phyloP scores from a whole-genome alignment of 2,113 vertebrate genomes.

The Callorhinus ursinus region DNA sequence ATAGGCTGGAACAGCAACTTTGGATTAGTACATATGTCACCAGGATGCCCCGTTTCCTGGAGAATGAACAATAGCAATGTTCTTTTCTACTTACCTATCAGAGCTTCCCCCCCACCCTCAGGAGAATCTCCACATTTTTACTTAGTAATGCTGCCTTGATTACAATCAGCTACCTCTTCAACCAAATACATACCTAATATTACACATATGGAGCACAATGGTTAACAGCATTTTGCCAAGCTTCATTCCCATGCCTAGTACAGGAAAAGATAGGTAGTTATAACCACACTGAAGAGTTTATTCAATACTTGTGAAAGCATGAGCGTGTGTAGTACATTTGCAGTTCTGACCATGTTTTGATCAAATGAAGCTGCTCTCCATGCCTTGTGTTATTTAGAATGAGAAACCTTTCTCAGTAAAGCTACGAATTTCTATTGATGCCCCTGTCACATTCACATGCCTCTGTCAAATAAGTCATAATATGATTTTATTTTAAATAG shows the following conservation, averaged over 20 bases:
- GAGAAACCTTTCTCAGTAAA: not conserved
- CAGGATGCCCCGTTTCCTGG: not conserved
- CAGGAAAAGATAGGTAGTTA: not conserved
- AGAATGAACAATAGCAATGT: not conserved
- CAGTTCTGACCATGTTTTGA: not conserved
- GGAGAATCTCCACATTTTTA: not conserved
- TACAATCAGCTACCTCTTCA: not conserved
- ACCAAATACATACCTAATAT: not conserved
- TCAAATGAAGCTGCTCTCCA: not conserved
- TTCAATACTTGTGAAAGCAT: not conserved
- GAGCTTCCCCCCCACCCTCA: not conserved
- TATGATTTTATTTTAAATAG: constrained; percentile 37
- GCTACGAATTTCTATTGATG: not conserved
- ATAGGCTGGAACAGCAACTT: not conserved
- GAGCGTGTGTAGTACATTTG: not conserved
- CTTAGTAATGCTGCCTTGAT: not conserved
- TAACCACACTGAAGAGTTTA: not conserved
- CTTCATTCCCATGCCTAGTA: not conserved
- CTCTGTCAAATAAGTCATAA: not conserved
- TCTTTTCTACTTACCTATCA: not conserved
- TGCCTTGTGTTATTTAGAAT: not conserved
- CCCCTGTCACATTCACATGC: not conserved
- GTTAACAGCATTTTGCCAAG: not conserved
- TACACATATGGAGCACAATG: not conserved
- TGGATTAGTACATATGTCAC: not conserved